These are phyloP conservation scores for Oriolus oriolus DNA, from an alignment of 2,113 vertebrate species.

Conservation along the genomic window DNA sequence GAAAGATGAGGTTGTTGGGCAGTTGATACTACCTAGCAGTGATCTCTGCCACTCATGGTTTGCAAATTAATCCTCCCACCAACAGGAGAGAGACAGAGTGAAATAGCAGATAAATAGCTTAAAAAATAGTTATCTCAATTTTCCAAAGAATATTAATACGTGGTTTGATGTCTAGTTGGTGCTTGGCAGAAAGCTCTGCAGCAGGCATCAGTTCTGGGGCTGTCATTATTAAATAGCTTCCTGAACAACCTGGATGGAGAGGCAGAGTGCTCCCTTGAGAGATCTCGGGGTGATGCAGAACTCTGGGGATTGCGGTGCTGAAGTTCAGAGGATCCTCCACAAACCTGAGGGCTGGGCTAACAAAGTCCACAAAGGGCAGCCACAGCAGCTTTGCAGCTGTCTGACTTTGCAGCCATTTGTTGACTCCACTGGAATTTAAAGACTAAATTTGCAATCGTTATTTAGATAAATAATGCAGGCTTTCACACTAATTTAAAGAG, in stretches of 20 bases:
- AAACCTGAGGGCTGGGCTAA: neutral
- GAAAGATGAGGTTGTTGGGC: neutral
- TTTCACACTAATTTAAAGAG: neutral
- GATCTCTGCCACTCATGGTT: neutral
- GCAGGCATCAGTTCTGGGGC: neutral
- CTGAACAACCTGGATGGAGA: neutral
- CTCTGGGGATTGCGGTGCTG: no score
- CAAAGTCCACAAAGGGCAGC: neutral
- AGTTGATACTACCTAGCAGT: neutral
- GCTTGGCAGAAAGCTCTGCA: neutral
- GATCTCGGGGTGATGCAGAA: rapidly evolving
- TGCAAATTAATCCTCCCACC: neutral
- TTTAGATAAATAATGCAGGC: neutral
- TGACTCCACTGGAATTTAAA: neutral
- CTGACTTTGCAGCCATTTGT: neutral
- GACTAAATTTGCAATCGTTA: rapidly evolving
- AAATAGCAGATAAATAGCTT: neutral
- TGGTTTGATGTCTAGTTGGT: neutral
- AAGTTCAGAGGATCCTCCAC: neutral
- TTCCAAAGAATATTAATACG: neutral
- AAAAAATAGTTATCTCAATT: neutral
- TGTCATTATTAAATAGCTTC: neutral
- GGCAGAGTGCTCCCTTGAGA: neutral
- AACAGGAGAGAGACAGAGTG: neutral
- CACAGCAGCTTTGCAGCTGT: neutral